Evolutionary conservation across 2,888 invertebrate genomes (phyloP).

Genomic region (Linnaemya vulpina): DNA sequence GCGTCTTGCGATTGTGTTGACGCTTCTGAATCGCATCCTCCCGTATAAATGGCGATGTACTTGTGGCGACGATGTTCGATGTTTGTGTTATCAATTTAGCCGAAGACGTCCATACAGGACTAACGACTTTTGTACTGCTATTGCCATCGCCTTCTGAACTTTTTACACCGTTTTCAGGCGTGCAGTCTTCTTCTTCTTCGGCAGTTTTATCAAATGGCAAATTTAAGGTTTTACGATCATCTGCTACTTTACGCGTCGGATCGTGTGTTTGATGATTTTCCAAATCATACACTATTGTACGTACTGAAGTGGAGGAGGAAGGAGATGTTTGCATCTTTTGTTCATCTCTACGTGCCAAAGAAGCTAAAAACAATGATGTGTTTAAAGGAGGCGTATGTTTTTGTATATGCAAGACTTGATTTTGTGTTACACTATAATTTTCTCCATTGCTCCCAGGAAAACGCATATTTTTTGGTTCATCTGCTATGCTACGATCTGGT

Average conservation of each 20-base stretch:
- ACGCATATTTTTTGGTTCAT: constrained; percentile 89
- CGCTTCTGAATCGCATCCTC: constrained; percentile 73
- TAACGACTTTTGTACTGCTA: constrained; percentile 68
- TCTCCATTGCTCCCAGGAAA: constrained; percentile 94
- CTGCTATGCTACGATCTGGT: constrained; percentile 80
- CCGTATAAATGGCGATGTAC: constrained; percentile 46
- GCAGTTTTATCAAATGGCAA: constrained; percentile 74
- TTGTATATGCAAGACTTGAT: constrained; percentile 93
- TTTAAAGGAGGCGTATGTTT: constrained; percentile 83
- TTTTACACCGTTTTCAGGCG: constrained; percentile 22
- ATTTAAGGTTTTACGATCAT: constrained; percentile 75
- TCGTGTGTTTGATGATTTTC: constrained; percentile 84
- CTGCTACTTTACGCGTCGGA: constrained; percentile 79
- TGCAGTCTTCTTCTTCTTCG: constrained; percentile 60
- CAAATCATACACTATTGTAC: constrained; percentile 89
- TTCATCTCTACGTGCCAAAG: constrained; percentile 50
- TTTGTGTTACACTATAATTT: constrained; percentile 94
- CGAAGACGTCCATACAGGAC: constrained; percentile 81
- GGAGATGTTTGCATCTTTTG: constrained; percentile 67
- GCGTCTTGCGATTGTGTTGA: constrained; percentile 79
- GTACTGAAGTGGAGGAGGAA: constrained; percentile 84
- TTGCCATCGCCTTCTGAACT: constrained; percentile 31
- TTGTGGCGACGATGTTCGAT: constrained; percentile 74
- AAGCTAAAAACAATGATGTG: constrained; percentile 58
- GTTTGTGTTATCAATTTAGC: constrained; percentile 82